Evolutionary conservation across 2,888 invertebrate species (phyloP), one percentile per base, ranked within the genome.

Genomic region (Dryadula phaetusa): DNA sequence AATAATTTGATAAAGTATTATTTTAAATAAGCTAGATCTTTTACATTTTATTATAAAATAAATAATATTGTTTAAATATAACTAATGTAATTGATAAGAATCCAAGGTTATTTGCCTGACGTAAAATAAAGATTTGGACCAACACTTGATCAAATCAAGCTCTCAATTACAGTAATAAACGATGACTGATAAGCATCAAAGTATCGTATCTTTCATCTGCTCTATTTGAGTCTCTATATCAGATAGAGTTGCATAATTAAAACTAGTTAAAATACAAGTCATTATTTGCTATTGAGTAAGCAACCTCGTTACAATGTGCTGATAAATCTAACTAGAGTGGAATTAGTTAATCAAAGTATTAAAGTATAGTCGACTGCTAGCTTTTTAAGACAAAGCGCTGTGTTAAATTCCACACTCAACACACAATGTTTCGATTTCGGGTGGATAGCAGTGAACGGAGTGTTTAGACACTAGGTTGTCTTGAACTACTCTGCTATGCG

Each of bases 161-260:
- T 70, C 71, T 76, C 80, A 81, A 82, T 82, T 81, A 79, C 78
- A 72, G 69, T 71, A 79, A 64, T 64, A 66, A 65, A 46, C 42
- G 61, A 54, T 60, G 64, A 60, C 60, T 68, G 70, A 67, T 71
- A 64, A 62, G 32, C 20, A 69, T 73, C 81, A 82, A 56, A 68
- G 49, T 82, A 81, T 81, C 80, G 77, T 83, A 83, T 84, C 82
- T 84, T 60, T 61, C 78, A 80, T 74, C 80, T 79, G 79, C 80
- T 83, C 83, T 87, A 84, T 87, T 87, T 87, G 86, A 83, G 86
- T 81, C 73, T 75, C 58, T 67, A 70, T 83, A 87, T 87, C 78
- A 81, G 86, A 47, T 58, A 76, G 73, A 71, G 77, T 87, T 87
- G 81, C 80, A 79, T 81, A 78, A 78, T 69, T 69, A 69, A 53